Conservation (phyloP, 2,888 invertebrate species). For the Orthosia incerta region DNA sequence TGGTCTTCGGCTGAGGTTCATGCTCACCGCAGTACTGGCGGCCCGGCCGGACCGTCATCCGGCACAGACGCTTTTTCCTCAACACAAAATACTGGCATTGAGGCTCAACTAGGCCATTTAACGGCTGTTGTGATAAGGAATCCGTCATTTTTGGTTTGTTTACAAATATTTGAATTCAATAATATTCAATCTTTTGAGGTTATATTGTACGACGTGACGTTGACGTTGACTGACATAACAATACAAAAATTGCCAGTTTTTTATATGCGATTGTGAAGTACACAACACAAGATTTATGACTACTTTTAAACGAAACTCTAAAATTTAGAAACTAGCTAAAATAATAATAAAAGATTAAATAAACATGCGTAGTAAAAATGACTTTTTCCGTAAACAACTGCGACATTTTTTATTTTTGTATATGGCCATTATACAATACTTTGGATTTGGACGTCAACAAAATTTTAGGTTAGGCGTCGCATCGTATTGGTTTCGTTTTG, state of each 20-base stretch:
- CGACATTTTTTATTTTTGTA: conserved; percentile 23
- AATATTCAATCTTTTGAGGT: conserved; percentile 18
- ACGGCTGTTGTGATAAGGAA: conserved; percentile 25
- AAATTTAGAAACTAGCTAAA: not conserved
- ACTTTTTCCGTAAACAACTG: not conserved
- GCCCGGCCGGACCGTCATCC: conserved; percentile 94
- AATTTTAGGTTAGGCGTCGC: conserved; percentile 87
- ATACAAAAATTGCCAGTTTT: conserved; percentile 15
- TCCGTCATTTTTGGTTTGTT: conserved; percentile 52
- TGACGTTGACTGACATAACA: conserved; percentile 5
- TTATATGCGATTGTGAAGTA: not conserved
- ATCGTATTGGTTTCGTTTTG: conserved; percentile 83
- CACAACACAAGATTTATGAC: not conserved
- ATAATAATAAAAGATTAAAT: not conserved
- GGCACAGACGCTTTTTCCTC: conserved; percentile 94
- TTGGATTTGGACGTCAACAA: conserved; percentile 78
- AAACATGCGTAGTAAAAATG: not conserved
- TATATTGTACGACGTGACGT: conserved; percentile 9
- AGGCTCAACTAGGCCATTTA: conserved; percentile 55
- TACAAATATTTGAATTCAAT: conserved; percentile 26
- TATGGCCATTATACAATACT: conserved; percentile 26
- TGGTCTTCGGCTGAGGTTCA: conserved; percentile 81
- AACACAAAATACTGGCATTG: conserved; percentile 93
- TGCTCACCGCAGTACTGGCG: conserved; percentile 94
- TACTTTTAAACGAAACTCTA: not conserved